Conservation (phyloP, 30 jellyfish, hydroid and myxozoan genomes). For the Hydra vulgaris region DNA sequence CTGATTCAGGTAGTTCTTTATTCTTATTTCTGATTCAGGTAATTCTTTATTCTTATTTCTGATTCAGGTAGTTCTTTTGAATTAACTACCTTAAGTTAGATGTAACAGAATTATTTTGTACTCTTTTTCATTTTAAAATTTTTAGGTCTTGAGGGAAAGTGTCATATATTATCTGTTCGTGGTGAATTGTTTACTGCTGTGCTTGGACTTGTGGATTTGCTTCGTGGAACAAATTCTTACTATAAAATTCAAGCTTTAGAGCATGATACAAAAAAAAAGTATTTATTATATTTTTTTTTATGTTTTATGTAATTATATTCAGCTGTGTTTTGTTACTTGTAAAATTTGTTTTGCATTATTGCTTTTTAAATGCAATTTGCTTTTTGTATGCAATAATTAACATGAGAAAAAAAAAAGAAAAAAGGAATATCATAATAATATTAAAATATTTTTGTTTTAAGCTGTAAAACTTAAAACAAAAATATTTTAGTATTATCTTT, state of each 20-base stretch:
- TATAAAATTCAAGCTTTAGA: slow-evolving; percentile 72
- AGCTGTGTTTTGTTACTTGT: neutral
- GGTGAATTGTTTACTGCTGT: slow-evolving; percentile 60
- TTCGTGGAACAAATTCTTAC: slow-evolving; percentile 77
- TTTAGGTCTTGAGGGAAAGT: slow-evolving; percentile 52
- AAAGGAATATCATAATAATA: too few species aligned
- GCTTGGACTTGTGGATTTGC: slow-evolving; percentile 77
- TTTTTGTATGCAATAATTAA: too few species aligned
- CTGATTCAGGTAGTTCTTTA: slow-evolving; percentile 61
- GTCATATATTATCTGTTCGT: slow-evolving; percentile 43
- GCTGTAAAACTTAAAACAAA: too few species aligned
- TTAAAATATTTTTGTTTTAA: too few species aligned
- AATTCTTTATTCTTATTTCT: slow-evolving; percentile 21
- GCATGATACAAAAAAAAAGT: slow-evolving; percentile 33
- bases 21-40: slow-evolving; percentile 79
- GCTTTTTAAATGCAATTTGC: neutral
- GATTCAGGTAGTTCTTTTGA: slow-evolving; percentile 59
- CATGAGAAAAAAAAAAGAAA: too few species aligned
- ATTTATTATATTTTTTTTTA: neutral
- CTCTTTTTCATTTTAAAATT: neutral
- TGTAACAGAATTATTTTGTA: too few species aligned
- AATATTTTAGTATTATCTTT: too few species aligned
- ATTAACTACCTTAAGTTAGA: too few species aligned
- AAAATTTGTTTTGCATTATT: neutral
- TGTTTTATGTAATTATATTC: neutral